Evolutionary conservation across 2,113 vertebrate species (phyloP).

Genomic region (Eonycteris spelaea): DNA sequence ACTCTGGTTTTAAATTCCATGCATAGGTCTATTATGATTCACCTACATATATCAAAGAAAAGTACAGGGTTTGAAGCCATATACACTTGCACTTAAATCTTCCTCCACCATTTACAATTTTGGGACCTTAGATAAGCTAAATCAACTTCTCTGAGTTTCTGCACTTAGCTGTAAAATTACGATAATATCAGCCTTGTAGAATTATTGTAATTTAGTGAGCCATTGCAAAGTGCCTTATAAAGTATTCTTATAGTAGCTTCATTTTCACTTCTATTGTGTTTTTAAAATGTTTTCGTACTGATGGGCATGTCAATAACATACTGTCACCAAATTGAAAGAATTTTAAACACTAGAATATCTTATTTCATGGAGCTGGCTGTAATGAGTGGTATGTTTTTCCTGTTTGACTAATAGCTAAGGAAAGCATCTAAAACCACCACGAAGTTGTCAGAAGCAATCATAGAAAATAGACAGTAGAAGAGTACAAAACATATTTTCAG

Average conservation of each 20-base stretch:
- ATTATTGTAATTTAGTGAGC: background rate
- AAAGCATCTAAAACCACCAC: background rate
- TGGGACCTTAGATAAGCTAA: background rate
- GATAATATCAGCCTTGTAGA: background rate
- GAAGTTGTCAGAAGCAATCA: background rate
- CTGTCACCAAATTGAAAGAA: background rate
- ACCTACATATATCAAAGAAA: background rate
- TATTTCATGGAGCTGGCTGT: background rate
- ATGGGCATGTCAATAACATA: background rate
- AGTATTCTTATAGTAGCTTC: background rate
- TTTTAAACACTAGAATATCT: conserved; percentile 22
- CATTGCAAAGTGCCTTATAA: background rate
- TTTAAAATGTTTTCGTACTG: background rate
- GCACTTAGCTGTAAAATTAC: background rate
- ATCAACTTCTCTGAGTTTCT: background rate
- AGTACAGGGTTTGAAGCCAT: background rate
- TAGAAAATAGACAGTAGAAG: background rate
- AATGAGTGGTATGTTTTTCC: conserved; percentile 1
- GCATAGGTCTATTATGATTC: background rate
- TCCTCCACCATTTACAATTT: background rate
- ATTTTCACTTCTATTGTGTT: background rate
- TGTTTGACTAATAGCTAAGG: background rate
- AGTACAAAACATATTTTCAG: background rate
- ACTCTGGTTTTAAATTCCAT: background rate
- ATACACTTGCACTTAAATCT: background rate